Evolutionary conservation across 2,888 invertebrate species (phyloP), one percentile per base, ranked within the genome.

Genomic region (Nymphalis urticae): DNA sequence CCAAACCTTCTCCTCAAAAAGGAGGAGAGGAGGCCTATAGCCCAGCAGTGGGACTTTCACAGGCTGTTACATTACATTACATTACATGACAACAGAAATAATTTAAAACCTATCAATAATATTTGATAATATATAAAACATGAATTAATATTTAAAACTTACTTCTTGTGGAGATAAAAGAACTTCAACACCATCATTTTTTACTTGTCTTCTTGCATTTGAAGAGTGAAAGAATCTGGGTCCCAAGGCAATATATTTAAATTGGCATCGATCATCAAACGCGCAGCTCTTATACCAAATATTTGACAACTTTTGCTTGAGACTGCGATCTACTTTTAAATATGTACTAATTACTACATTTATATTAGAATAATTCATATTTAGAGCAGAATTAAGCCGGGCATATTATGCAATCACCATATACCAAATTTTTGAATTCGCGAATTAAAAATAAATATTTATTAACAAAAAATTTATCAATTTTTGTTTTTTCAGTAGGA

Each of bases 161-260:
- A 89, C 92, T 82, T 92, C 92, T 82, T 90, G 88, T 32, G 92
- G 90, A 9, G 92, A 85, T 58, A 85, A 89, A 21, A 90, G 77
- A 3, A 85, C 79, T 59, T 85, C 79, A 59, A 82, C 75, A 54
- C 82, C 83, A 82, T 90, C 87, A 73, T 88, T 89, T 53, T 84
- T 79, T 24, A 81, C 69, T 54, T 85, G 82, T 69, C 72, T 63
- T 68, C 72, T 21, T 71, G 73, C 75, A 36, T 74, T 73, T 17
- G 85, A 81, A 36, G 80, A 80, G 71, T 83, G 79, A 73, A 88
- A 79, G 72, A 73, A 74, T 54, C 84, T 81, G 67, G 73, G 72
- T 63, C 69, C 73, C 47, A 73, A 72, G 42, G 75, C 73, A 60
- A 73, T 75, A 67, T 77, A 75, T 56, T 76, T 75, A 61, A 75